Conservation (phyloP, 2,888 invertebrate species). For the Ceramica pisi region DNA sequence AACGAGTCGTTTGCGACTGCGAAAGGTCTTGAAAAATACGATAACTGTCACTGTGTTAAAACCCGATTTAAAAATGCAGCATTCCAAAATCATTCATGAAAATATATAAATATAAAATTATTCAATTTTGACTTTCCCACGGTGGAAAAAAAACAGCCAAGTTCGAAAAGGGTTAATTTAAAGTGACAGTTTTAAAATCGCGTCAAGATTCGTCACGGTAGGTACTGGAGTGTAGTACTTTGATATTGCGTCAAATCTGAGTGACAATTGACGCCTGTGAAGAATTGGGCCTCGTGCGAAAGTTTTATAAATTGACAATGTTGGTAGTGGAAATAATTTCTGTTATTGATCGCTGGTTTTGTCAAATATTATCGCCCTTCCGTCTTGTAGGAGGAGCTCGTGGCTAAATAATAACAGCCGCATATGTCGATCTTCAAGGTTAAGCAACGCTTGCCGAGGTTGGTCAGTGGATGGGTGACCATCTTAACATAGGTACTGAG, state of each 20-base stretch:
- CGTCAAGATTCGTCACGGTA: constrained; percentile 84
- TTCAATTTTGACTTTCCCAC: constrained; percentile 75
- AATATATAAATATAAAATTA: background rate
- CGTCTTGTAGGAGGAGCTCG: too few relatives aligned
- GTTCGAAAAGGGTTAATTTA: constrained; percentile 84
- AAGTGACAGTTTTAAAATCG: constrained; percentile 87
- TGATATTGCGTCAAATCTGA: constrained; percentile 85
- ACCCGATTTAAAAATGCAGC: too few relatives aligned
- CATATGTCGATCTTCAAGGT: too few relatives aligned
- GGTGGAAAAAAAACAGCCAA: constrained; percentile 62
- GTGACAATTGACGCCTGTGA: constrained; percentile 86
- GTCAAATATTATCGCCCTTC: constrained; percentile 45
- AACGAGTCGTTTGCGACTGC: too few relatives aligned
- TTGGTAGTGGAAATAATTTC: constrained; percentile 48
- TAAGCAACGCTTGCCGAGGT: too few relatives aligned
- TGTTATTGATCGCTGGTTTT: constrained; percentile 7
- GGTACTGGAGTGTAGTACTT: constrained; percentile 76
- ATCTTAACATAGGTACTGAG: too few relatives aligned
- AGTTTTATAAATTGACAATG: constrained; percentile 65
- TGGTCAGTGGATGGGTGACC: too few relatives aligned
- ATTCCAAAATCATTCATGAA: background rate
- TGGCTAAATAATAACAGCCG: too few relatives aligned
- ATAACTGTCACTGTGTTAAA: too few relatives aligned
- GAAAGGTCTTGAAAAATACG: too few relatives aligned
- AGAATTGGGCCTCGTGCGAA: constrained; percentile 87